phyloP scores from a whole-genome alignment of 2,888 invertebrate species.

The Podotricha telesiphe region DNA sequence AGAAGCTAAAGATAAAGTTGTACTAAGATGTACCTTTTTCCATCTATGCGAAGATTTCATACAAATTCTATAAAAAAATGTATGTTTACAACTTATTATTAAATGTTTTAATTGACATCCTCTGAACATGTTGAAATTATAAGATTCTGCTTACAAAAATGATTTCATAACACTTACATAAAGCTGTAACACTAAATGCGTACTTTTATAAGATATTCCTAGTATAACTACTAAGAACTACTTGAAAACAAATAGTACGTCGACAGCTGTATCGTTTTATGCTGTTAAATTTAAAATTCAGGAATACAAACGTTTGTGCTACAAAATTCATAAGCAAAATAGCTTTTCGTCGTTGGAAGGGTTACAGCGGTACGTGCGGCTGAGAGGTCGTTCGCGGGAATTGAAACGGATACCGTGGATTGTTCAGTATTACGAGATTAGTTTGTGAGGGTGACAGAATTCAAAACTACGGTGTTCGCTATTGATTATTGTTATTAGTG shows the following conservation, averaged over 20 bases:
- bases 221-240: neutral
- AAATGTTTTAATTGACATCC: too few relatives aligned
- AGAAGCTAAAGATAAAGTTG: too few relatives aligned
- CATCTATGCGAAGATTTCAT: too few relatives aligned
- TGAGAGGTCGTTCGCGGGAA: conserved; percentile 41
- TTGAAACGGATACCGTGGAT: conserved; percentile 43
- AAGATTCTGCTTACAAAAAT: too few relatives aligned
- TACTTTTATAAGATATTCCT: neutral
- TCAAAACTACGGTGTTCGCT: conserved; percentile 23
- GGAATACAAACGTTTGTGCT: conserved; percentile 27
- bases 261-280: conserved; percentile 14
- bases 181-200: neutral
- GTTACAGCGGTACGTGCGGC: conserved; percentile 38
- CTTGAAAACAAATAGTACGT: conserved; percentile 12
- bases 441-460: conserved; percentile 27
- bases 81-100: too few relatives aligned
- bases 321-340: conserved; percentile 36
- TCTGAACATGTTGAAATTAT: too few relatives aligned
- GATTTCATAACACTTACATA: neutral
- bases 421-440: conserved; percentile 43
- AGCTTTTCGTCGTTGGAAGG: conserved; percentile 39
- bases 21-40: too few relatives aligned
- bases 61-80: too few relatives aligned
- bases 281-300: conserved; percentile 30
- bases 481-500: neutral